Evolutionary conservation across 1,140 invertebrate genomes (phyloP), one percentile per base, ranked within the genome.

Genomic region (Bradynema listronoti): DNA sequence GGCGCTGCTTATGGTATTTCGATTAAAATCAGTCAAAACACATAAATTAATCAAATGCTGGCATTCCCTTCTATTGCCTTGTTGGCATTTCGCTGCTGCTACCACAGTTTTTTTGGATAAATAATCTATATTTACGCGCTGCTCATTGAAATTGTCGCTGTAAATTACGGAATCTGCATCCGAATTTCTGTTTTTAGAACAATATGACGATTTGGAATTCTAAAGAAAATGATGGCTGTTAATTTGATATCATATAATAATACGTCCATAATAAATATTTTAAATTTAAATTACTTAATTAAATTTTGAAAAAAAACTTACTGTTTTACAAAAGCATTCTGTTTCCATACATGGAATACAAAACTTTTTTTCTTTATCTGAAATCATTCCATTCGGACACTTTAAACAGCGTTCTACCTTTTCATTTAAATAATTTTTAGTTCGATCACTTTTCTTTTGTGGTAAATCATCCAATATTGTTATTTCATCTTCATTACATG

Each of bases 1-100:
- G 2, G 57, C 70, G 14, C 56, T 46, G n/a, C 51, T 41, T 0
- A 27, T 51, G 19, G 30, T 16, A 6, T 52, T 49, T 29, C 60
- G 73, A 19, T 33, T 46, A 43, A 65, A 75, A 49, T 71, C 68
- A 30, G 73, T 71, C 24, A 71, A 39, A 30, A 68, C 56, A 56
- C 69, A 71, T 39, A 71, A 43, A 42, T 71, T 71, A 16, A 67
- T 72, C 4, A 71, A 39, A 11, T 71, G 57, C 34, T 70, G 66
- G 34, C 69, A 71, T 25, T 56, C 47, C 32, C 56, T 34, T 22
- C 24, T n/a, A 33, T 55, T 60, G 39, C 41, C 33, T 24, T 25
- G 36, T 45, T 32, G 30, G 41, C 69, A 71, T 24, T 32, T 27
- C 6, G 30, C 24, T n/a, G 60, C 62, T 22, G 69, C 70, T 29